Conservation (phyloP, 2,797 vertebrate species). For the Semotilus atromaculatus region DNA sequence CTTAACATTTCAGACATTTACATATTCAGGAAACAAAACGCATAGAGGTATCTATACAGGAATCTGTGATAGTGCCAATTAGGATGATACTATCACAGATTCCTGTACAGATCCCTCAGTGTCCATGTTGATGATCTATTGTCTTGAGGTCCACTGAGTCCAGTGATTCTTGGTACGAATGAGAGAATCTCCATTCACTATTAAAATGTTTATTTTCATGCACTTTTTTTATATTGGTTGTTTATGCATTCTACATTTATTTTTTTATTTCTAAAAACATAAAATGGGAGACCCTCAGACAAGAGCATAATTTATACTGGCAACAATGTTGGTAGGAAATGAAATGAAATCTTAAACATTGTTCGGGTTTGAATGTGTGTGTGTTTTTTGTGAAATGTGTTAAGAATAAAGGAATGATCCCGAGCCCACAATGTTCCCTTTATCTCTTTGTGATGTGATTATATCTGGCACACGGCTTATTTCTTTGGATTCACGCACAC, state of each 20-base stretch:
- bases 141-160: background rate
- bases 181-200: constrained; percentile 35
- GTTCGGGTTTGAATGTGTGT: constrained; percentile 71
- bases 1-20: constrained; percentile 2
- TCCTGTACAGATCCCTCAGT: constrained; percentile 2
- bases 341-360: constrained; percentile 65
- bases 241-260: constrained; percentile 42
- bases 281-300: constrained; percentile 31
- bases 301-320: constrained; percentile 31
- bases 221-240: constrained; percentile 31
- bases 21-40: background rate
- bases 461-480: constrained; percentile 36
- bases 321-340: constrained; percentile 55
- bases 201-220: constrained; percentile 43
- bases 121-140: constrained; percentile 5
- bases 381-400: constrained; percentile 72
- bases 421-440: constrained; percentile 24
- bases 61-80: no score
- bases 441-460: constrained; percentile 41
- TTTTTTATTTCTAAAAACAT: constrained; percentile 47
- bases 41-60: no score
- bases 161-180: constrained; percentile 37
- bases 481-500: constrained; percentile 19
- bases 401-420: constrained; percentile 75
- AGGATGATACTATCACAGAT: background rate